Evolutionary conservation across 2,888 invertebrate genomes (phyloP), one percentile per base, ranked within the genome.

Genomic region (Disparrhopalites patrizii): DNA sequence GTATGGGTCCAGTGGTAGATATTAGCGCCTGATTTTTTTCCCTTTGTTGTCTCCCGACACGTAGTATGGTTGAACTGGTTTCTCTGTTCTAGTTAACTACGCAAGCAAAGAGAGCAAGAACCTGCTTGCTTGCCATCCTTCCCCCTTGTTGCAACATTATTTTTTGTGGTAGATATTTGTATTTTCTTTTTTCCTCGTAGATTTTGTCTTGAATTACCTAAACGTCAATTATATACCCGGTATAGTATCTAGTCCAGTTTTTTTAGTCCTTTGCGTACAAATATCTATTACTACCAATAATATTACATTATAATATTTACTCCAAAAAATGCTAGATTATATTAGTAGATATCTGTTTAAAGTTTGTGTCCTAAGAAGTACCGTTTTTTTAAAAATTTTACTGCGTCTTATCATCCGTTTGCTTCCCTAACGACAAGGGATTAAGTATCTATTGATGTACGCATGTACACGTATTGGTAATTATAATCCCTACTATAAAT

Each of bases 91-190:
- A n/a, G n/a, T n/a, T n/a, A n/a, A n/a, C n/a, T n/a, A n/a, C n/a
- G n/a, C n/a, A n/a, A n/a, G n/a, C n/a, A n/a, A n/a, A n/a, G n/a
- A 2, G 8, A 31, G 54, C 54, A 54, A 54, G 54, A 54, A 20
- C 54, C 54, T 31, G 54, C 54, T 54, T 54, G 54, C 54, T 52
- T 20, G 27, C 40, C n/a, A 13, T 52, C 27, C 30, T 8, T 31
- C 28, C 15, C 18, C 13, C 15, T 58, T 7, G 8, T 8, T 58
- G 5, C n/a, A 3, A 20, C 36, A 38, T 13, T 27, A 52, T 13
- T 28, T n/a, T n/a, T n/a, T n/a, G n/a, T n/a, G n/a, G n/a, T n/a
- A n/a, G n/a, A n/a, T n/a, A n/a, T n/a, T n/a, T 10, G 36, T 36
- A 36, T 36, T 36, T 36, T 36, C 36, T 10, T 36, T 36, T 36